Evolutionary conservation across 2,888 invertebrate species (phyloP), one percentile per base, ranked within the genome.

Genomic region (Ornithoptera priamus): DNA sequence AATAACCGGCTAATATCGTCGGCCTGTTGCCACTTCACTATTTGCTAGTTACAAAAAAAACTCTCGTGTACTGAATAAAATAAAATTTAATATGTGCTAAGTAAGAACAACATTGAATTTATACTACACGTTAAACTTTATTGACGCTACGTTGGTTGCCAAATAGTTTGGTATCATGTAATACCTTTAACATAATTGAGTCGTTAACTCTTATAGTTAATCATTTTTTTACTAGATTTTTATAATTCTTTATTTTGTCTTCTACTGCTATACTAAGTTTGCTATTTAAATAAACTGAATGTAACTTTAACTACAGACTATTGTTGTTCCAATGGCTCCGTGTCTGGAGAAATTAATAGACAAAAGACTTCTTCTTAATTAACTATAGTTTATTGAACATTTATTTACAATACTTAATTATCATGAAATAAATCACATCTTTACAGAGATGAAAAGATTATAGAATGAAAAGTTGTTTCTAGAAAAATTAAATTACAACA

Each of bases 401-500:
- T 57, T 18, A 57, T 22, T 57, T 12, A 57, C 15, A 57, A 63
- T 50, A 24, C 10, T 59, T 50, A 24, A n/a, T 50, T 59, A 59
- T 59, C 59, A 59, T 42, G 20, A 58, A 65, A 66, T 66, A 66
- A 66, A 66, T 66, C 57, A 66, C 60, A 66, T n/a, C 30, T 30
- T 50, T 53, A 53, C 46, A 66, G 36, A 50, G 46, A 60, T 66
- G 12, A 24, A 66, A 66, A 53, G 36, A 60, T 60, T 60, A 60
- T 66, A 53, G 60, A 66, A 66, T 60, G 50, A 66, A 66, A 60
- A 66, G 66, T 66, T 60, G 66, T 20, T 61, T 36, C 60, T 60
- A 59, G 60, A 50, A 66, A 66, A 66, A 66, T 66, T 66, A 66
- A 60, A 50, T 66, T 50, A 50, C 53, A 53, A 66, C 66, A 60